phyloP scores from a whole-genome alignment of 2,888 invertebrate species.

The Marronus borbonicus region DNA sequence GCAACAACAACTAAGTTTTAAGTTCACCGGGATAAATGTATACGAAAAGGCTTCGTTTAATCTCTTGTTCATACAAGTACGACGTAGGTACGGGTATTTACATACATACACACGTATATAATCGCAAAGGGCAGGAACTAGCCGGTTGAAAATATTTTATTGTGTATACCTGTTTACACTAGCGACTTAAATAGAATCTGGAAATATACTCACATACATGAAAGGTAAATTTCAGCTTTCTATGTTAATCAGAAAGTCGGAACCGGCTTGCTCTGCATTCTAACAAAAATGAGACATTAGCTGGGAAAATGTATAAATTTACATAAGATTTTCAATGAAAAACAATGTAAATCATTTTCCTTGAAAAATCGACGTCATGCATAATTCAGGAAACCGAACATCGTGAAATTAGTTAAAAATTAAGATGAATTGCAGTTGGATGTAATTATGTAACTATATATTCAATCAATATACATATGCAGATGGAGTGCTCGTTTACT shows the following conservation, averaged over 20 bases:
- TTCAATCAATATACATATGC: too few species aligned
- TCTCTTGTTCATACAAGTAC: constrained; percentile 14
- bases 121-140: neutral
- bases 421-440: too few species aligned
- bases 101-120: neutral
- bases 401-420: too few species aligned
- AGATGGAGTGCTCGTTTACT: too few species aligned
- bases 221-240: constrained; percentile 9
- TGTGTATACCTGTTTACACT: constrained; percentile 14
- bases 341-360: neutral
- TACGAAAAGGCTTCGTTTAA: constrained; percentile 24
- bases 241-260: neutral
- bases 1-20: constrained; percentile 34
- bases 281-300: neutral
- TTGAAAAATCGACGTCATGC: too few species aligned
- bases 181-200: constrained; percentile 18
- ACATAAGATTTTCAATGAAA: constrained; percentile 11
- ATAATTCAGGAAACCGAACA: too few species aligned
- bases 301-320: constrained; percentile 22
- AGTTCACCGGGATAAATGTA: constrained; percentile 7
- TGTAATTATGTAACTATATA: too few species aligned
- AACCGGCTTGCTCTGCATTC: neutral
- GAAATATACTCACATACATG: constrained; percentile 19
- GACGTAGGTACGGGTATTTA: neutral
- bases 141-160: constrained; percentile 16